Evolutionary conservation across 2,797 vertebrate genomes (phyloP).

Genomic region (Apogon talboti): DNA sequence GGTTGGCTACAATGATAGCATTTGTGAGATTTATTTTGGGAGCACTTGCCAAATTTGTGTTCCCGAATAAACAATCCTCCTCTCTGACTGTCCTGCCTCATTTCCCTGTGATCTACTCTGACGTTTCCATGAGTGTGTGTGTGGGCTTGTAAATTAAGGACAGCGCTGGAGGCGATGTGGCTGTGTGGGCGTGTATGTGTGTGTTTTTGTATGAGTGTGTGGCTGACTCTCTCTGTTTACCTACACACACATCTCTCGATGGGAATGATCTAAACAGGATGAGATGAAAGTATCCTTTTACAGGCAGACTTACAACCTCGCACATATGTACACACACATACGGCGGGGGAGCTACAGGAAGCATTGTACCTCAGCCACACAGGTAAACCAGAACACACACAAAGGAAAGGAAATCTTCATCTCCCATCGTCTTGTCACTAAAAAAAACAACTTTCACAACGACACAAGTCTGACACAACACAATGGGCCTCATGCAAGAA

Average conservation of each 20-base stretch:
- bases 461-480: neutral
- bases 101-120: slow-evolving; percentile 64
- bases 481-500: too few species aligned
- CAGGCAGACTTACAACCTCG: slow-evolving; percentile 30
- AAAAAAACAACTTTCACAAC: slow-evolving; percentile 11
- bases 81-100: slow-evolving; percentile 65
- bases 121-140: slow-evolving; percentile 55
- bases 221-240: slow-evolving; percentile 57
- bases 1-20: slow-evolving; percentile 18
- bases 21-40: slow-evolving; percentile 61
- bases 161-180: slow-evolving; percentile 62
- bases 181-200: slow-evolving; percentile 21
- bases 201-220: slow-evolving; percentile 15
- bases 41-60: slow-evolving; percentile 57
- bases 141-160: slow-evolving; percentile 73
- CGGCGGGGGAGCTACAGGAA: slow-evolving; percentile 28
- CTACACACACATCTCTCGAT: slow-evolving; percentile 61
- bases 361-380: slow-evolving; percentile 4
- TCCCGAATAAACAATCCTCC: slow-evolving; percentile 62
- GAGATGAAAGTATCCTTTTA: slow-evolving; percentile 67
- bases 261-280: slow-evolving; percentile 57
- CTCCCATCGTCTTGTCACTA: slow-evolving; percentile 23
- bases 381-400: slow-evolving; percentile 55
- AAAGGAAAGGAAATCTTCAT: slow-evolving; percentile 33
- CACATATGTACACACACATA: slow-evolving; percentile 13